Base-by-base conservation (phyloP, 2,888 invertebrate species). In the Rhagonycha fulva region DNA sequence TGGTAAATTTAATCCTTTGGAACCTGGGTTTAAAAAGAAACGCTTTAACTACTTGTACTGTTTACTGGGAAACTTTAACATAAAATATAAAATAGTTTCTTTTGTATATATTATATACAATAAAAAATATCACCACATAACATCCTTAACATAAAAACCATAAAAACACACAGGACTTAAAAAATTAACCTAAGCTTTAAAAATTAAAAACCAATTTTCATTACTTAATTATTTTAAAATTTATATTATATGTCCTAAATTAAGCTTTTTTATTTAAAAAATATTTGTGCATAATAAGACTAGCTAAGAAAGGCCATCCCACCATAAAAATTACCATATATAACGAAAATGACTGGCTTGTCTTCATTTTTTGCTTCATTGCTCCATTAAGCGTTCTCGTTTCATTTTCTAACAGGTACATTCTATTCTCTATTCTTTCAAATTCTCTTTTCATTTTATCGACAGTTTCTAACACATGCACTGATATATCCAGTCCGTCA, bases 261-360 rank as follows among this genome's bases (percentile, higher is more conserved):
- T 19, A n/a, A 71, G 9, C 62, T 19, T 76, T 82, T 66, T 74
- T 79, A 63, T 80, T 72, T 70, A 84, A 70, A 80, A 83, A 47
- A 47, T 47, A 85, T 78, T 85, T 82, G 79, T 85, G 85, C 80
- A 86, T 82, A 67, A 88, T 81, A 78, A 87, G 84, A 79, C 82
- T 89, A 4, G 90, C 92, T 68, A 93, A 79, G 83, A 94, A 89
- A 5, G 94, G 94, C 94, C 94, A 94, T 74, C 91, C 78, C 24
- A 93, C 82, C 80, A 94, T 85, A 78, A 94, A 88, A 69, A 89
- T 84, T 70, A 93, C 87, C 0, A 93, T 88, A 4, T 89, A 88
- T n/a, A 47, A n/a, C 24, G 89, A 82, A 11, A 85, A 83, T 9
- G 87, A 72, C 32, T 82, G 83, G 24, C 79, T 79, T 28, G 85